These are phyloP conservation scores for Atrina japonica DNA, from an alignment of 2,888 invertebrate genomes.

Conservation along the genomic window DNA sequence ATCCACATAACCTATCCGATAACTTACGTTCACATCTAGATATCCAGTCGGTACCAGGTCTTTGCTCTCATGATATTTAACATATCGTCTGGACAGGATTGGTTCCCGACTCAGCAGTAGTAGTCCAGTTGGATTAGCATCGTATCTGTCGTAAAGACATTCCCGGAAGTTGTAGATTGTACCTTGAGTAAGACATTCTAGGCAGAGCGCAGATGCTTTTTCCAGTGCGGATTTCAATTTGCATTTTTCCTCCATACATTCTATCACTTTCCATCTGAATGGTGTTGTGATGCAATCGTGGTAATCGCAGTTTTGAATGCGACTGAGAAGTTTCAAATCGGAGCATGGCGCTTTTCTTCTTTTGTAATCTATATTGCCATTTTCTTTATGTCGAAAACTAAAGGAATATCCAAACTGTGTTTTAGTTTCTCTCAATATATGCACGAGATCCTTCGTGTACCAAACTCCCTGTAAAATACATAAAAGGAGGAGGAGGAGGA, in stretches of 20 bases:
- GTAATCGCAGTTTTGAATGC: constrained; percentile 2
- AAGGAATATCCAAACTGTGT: constrained; percentile 5
- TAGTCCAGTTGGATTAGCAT: constrained; percentile 31
- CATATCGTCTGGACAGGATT: background rate
- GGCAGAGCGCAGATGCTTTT: constrained; percentile 9
- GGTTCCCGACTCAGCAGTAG: constrained; percentile 11
- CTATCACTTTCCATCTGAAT: background rate
- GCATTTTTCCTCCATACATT: constrained; percentile 28
- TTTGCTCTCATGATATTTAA: background rate
- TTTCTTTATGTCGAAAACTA: constrained; percentile 13
- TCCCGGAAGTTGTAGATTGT: constrained; percentile 21
- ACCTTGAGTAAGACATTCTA: constrained; percentile 22
- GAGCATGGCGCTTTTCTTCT: background rate
- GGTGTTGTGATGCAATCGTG: background rate
- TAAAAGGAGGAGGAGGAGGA: too few species aligned
- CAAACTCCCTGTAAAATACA: constrained; percentile 20
- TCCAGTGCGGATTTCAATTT: background rate
- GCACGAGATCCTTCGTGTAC: constrained; percentile 10
- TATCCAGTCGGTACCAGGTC: constrained; percentile 18
- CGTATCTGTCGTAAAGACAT: constrained; percentile 4
- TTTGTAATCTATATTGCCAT: background rate
- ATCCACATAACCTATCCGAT: background rate
- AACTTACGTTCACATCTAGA: constrained; percentile 22
- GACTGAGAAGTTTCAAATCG: background rate
- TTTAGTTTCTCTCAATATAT: background rate